phyloP scores from a whole-genome alignment of 2,888 invertebrate genomes.

The Drosophila pseudotakahashii region DNA sequence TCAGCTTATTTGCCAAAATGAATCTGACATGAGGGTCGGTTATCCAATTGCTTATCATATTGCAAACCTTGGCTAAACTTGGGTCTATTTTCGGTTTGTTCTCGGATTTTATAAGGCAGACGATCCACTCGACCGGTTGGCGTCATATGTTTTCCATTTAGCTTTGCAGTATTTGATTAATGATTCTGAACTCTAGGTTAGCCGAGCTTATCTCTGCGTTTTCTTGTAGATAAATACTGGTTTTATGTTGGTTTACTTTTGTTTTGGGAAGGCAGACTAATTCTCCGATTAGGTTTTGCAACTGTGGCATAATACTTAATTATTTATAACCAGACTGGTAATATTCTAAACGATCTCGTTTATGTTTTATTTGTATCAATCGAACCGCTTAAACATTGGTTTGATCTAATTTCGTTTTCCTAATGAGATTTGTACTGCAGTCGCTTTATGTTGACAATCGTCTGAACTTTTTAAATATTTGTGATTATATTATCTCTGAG shows the following conservation, averaged over 20 bases:
- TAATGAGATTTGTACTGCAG: background rate
- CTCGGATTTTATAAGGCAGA: background rate
- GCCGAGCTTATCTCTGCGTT: background rate
- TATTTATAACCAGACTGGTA: background rate
- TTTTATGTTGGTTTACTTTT: background rate
- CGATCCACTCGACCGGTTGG: background rate
- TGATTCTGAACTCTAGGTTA: background rate
- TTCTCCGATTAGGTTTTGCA: background rate
- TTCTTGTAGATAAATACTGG: background rate
- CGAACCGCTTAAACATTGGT: too few species aligned
- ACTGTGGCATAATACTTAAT: background rate
- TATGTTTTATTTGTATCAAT: background rate
- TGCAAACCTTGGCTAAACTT: slow-evolving; percentile 7
- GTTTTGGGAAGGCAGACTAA: background rate
- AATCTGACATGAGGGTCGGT: slow-evolving; percentile 5
- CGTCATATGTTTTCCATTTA: slow-evolving; percentile 6
- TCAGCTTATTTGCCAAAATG: slow-evolving; percentile 18
- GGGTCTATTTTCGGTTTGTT: slow-evolving; percentile 14
- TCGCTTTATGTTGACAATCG: background rate
- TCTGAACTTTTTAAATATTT: too few species aligned
- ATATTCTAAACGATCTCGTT: background rate
- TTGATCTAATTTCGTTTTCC: too few species aligned
- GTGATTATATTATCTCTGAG: background rate
- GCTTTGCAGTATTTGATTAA: slow-evolving; percentile 1
- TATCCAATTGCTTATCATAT: slow-evolving; percentile 31